Base-by-base conservation (phyloP, 1,140 invertebrate species). In the Drosophila paulistorum region DNA sequence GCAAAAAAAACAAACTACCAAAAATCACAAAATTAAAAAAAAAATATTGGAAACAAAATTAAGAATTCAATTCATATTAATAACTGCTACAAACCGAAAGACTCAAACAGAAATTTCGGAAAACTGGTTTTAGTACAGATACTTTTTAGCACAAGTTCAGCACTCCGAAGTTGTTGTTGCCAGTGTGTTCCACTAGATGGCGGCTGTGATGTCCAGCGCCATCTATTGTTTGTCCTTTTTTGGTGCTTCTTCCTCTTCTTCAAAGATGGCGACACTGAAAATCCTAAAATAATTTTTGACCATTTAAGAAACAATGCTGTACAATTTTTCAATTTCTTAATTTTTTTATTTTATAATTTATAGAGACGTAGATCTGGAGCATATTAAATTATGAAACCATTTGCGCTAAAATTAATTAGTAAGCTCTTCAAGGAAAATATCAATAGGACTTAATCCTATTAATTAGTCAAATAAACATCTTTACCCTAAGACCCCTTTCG, bases 101-200 rank as follows among this genome's bases (percentile, higher is more conserved):
- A 59, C 42, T 6, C 10, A 17, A 26, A 17, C 23, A 41, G 14
- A 42, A 51, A 51, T 5, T n/a, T 26, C 37, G 17, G 42, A 45
- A 48, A 59, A 59, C 54, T 33, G 63, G 30, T 59, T 30, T 37
- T 62, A 17, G 17, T 58, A 41, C 68, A 57, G 33, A 20, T 63
- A 57, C 11, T 65, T 59, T 41, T 7, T 58, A 13, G 41, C 42
- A 35, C 42, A 20, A 35, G 41, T 58, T 65, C 17, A 17, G 17
- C 17, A 14, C n/a, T 7, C 23, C 7, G 26, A 62, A 20, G 10
- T 26, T 17, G 1, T 17, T 17, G 17, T 17, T 78, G 63, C 83
- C 66, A 7, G 30, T 26, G 7, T 51, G 64, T 73, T 68, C 68
- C 83, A 71, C 10, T 72, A 86, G 82, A 79, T 77, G 82, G 82